Conservation (phyloP, 2,113 vertebrate species). For the Leptobrachium leishanense region DNA sequence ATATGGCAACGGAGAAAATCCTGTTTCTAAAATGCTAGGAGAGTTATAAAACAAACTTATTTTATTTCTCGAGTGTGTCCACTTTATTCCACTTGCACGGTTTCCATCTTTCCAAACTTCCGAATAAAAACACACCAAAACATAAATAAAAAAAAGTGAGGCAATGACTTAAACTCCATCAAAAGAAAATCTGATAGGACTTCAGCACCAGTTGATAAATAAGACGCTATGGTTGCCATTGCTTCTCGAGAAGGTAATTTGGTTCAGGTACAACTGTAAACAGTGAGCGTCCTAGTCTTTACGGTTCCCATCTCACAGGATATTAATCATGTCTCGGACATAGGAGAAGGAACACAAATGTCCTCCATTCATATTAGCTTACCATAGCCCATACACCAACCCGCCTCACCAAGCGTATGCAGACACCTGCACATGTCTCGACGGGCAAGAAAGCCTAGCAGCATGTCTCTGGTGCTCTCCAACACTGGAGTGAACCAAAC, state of each 20-base stretch:
- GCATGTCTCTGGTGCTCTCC: constrained; percentile 7
- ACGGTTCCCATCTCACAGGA: not conserved
- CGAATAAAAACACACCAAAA: too few relatives aligned
- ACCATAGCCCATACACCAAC: not conserved
- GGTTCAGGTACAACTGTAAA: constrained; percentile 24
- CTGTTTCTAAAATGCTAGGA: too few relatives aligned
- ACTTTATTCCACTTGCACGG: not conserved
- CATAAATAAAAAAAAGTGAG: too few relatives aligned
- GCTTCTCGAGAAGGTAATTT: not conserved
- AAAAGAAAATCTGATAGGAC: not conserved
- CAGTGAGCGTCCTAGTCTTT: not conserved
- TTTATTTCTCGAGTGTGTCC: not conserved
- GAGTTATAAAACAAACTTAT: too few relatives aligned
- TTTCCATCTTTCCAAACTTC: not conserved
- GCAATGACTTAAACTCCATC: too few relatives aligned
- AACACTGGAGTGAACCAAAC: not conserved
- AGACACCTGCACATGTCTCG: not conserved
- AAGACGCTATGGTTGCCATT: not conserved
- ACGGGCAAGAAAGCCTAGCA: constrained; percentile 15
- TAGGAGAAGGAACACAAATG: too few relatives aligned
- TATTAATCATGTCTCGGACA: not conserved
- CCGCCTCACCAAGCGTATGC: constrained; percentile 3
- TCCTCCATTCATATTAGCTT: too few relatives aligned
- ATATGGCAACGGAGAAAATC: too few relatives aligned
- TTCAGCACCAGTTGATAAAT: not conserved